Base-by-base conservation (phyloP, 2,113 vertebrate species). In the Protobothrops flavoviridis region DNA sequence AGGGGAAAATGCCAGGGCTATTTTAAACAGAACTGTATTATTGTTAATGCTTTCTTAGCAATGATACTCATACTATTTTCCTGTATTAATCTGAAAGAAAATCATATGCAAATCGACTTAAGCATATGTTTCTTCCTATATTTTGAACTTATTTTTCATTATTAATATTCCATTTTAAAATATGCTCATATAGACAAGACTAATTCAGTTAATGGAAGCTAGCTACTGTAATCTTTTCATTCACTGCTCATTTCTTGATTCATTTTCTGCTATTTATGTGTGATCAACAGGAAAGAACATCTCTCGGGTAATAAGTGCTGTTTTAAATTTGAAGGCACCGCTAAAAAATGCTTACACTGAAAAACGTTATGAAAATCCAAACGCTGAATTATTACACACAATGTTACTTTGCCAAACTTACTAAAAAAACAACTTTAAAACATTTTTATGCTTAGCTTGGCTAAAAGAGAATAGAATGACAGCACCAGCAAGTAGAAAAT, bases 211-310 rank as follows among this genome's bases (percentile, higher is more conserved):
- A 93, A 48, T 88, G 85, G 0, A 91, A 57, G 39, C 93, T 94
- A 94, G 48, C 93, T 94, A 53, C 0, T 53, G 52, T 53, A 95
- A n/a, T 87, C 85, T 95, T 94, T 96, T 91, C 86, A 93, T 91
- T 90, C 93, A 33, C 64, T 85, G 0, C 86, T 85, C 59, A 6
- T 91, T 94, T 93, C 45, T 93, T 93, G 92, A 91, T 59, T 52
- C 53, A 94, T 26, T 90, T 94, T 74, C 92, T 92, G 91, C 21
- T 91, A n/a, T 48, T 94, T 45, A 10, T 45, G 93, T 95, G 93
- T 94, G 39, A 93, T 92, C 95, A 96, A 20, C 45, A 91, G 39
- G 61, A 74, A 94, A 87, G 23, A 93, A 0, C 8, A 95, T 94
- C 94, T 26, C 88, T 95, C 94, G 26, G 95, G 81, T 10, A 90